Conservation (phyloP, 1,140 invertebrate genomes). For the Apis mellifera region Amel_HAv3.1 CM009938.2:1275501-1276000, state of each 20-base stretch:
- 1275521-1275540: conserved; percentile 76
- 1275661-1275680: conserved; percentile 1
- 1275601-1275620: conserved; percentile 39
- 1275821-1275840: conserved; percentile 41
- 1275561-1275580: conserved; percentile 56
- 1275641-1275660: conserved; percentile 16
- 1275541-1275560: conserved; percentile 78
- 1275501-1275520: conserved; percentile 79
- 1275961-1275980: conserved; percentile 70
- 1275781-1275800: background rate
- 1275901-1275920: conserved; percentile 65
- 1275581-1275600: conserved; percentile 41
- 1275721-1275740: conserved; percentile 26
- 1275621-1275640: conserved; percentile 22
- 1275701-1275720: conserved; percentile 43
- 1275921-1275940: conserved; percentile 74
- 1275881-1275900: background rate
- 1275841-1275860: conserved; percentile 45
- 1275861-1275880: conserved; percentile 19
- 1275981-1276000: conserved; percentile 44
- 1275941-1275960: conserved; percentile 70
- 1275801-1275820: background rate
- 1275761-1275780: background rate
- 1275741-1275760: conserved; percentile 20
- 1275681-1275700: conserved; percentile 59